Evolutionary conservation across 2,888 invertebrate species (phyloP), one percentile per base, ranked within the genome.

Genomic region (Cryptophagus acutangulus): DNA sequence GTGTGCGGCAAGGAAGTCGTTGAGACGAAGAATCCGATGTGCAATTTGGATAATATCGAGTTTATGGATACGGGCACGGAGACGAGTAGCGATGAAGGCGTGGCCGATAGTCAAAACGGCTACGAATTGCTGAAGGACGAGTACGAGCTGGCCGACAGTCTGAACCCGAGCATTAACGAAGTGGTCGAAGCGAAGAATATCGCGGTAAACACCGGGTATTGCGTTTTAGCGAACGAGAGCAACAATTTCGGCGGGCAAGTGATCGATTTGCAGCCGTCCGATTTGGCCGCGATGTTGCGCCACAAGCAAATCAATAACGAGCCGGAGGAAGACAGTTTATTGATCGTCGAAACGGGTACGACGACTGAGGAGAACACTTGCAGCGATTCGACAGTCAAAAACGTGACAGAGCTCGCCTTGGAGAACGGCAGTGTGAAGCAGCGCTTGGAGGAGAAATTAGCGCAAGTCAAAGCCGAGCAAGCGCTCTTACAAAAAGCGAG

Each of bases 21-120:
- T 30, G 3, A 37, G 31, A 43, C 55, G 34, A 42, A 46, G 14
- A 37, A 60, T 33, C 49, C 60, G 38, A 61, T 57, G 39, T 45
- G 65, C n/a, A 83, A 86, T 36, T 72, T 82, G 31, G 87, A 87
- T 51, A 83, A 86, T 59, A 84, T 90, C 49, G 88, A 88, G 60
- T 91, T 84, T 60, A 89, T 87, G 74, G 91, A 91, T 61, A 87
- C 87, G 0, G 88, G 87, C 0, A 87, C 84, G 0, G 87, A 86
- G 59, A 85, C 84, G n/a, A 78, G 83, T 13, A 77, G 82, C 10
- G 85, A 83, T 54, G 71, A 73, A 18, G 77, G 77, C 44, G 67
- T 73, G 31, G 71, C 74, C 1, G 54, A 77, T 9, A 74, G 75
- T 44, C 82, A 82, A 63, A 75, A 79, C 14, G 82, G 83, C 1